Base-by-base conservation (phyloP, 2,888 invertebrate genomes). In the Macaria notata region DNA sequence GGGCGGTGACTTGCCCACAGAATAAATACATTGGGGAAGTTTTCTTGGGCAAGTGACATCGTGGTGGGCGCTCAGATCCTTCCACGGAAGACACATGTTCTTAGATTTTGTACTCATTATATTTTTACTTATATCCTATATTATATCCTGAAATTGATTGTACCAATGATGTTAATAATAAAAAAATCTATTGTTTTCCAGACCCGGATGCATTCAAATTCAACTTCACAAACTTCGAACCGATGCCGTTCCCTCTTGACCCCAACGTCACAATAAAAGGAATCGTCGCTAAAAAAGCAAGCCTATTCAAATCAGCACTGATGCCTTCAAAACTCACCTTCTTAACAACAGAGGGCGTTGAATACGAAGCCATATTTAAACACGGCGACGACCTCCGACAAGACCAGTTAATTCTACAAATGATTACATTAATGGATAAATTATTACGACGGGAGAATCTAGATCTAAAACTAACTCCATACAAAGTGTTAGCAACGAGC, bases 351-450 rank as follows among this genome's bases (percentile, higher is more conserved):
- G 94, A 95, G 58, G 95, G 95, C 42, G 93, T 94, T 39, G 96
- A 97, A 75, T 99, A 99, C 83, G 96, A 97, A 9, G 97, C 98
- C 0, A 99, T 99, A 62, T 99, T 99, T 83, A 99, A 99, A 83
- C 95, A 98, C 72, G 99, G 99, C 1, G 99, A 99, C 84, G 99
- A 99, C 81, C 86, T 99, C 51, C 93, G 99, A 3, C 99, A 99
- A 87, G 99, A 99, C 88, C 99, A 99, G 83, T 92, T 99, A 1
- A 97, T 99, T 61, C 88, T 99, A 47, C 99, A 99, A 90, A 99
- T 99, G 93, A 99, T 99, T 43, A 97, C 98, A 0, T 88, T 99
- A 9, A 99, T 99, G 98, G 99, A 99, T 82, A 98, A 98, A 83
- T 84, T 99, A 54, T 85, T 99, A 65, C 92, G 98, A 44, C 93